Percentiles rank a stretch among this genome's conserved stretches.
Conservation (phyloP, 92 coral and sea anemone species). For the Paramuricea clavata region DNA sequence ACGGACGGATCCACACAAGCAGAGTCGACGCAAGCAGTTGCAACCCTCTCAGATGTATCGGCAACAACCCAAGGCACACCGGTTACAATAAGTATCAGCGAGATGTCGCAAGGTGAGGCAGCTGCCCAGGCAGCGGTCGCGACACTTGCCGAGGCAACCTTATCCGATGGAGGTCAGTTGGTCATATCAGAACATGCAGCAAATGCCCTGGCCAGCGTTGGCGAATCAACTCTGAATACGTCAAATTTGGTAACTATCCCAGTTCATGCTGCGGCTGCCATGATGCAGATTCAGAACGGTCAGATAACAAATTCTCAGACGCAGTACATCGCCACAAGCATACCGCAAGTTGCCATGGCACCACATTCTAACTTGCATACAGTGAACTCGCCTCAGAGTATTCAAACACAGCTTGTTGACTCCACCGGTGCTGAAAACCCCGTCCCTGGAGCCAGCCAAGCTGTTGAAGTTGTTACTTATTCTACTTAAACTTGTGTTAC, state of each 20-base stretch:
- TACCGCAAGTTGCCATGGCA: slow-evolving; percentile 99
- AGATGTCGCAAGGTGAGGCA: slow-evolving; percentile 94
- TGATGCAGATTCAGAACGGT: slow-evolving; percentile 94
- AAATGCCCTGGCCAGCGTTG: slow-evolving; percentile 86
- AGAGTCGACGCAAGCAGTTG: slow-evolving; percentile 99
- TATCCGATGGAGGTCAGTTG: slow-evolving; percentile 98
- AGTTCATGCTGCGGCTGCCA: slow-evolving; percentile 94
- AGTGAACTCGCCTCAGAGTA: slow-evolving; percentile 75
- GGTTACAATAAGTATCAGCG: slow-evolving; percentile 81
- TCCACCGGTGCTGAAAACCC: slow-evolving; percentile 72
- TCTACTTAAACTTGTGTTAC: slow-evolving; percentile 81
- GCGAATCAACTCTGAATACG: slow-evolving; percentile 79
- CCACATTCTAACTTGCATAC: slow-evolving; percentile 92
- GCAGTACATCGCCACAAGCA: slow-evolving; percentile 85
- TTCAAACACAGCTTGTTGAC: slow-evolving; percentile 87
- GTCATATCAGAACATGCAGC: slow-evolving; percentile 99
- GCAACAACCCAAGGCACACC: slow-evolving; percentile 86
- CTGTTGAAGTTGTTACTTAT: slow-evolving; percentile 97
- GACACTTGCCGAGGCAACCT: slow-evolving; percentile 97
- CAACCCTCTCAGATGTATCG: slow-evolving; percentile 97
- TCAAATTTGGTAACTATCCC: slow-evolving; percentile 95
- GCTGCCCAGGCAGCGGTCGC: slow-evolving; percentile 99
- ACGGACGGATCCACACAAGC: slow-evolving; percentile 95
- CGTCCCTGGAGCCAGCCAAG: slow-evolving; percentile 98
- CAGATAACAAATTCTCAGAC: slow-evolving; percentile 76